Conservation (phyloP, 1,140 invertebrate species). For the Lordiphosa collinella region DNA sequence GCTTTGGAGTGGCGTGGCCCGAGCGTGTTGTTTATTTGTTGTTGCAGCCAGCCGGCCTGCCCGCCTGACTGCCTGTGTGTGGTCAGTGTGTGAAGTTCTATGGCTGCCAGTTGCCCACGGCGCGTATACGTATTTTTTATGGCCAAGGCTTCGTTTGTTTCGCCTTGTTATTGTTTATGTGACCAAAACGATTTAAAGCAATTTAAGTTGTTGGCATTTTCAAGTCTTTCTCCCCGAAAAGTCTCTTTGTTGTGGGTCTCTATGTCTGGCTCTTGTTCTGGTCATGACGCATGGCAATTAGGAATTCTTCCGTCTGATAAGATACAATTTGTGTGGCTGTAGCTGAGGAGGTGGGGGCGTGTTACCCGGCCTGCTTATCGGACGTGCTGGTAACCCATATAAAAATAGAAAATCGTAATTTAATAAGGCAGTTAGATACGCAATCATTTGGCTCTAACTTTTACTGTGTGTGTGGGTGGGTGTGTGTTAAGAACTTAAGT, state of each 20-base stretch:
- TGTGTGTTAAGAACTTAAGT: neutral
- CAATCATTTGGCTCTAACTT: neutral
- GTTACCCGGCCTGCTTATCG: slow-evolving; percentile 20
- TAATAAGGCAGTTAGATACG: slow-evolving; percentile 52
- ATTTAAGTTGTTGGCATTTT: slow-evolving; percentile 31
- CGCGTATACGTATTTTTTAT: slow-evolving; percentile 64
- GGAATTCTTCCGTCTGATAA: slow-evolving; percentile 65
- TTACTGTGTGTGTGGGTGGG: neutral
- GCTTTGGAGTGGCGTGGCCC: slow-evolving; percentile 38
- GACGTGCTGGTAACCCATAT: slow-evolving; percentile 54
- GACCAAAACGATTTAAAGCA: slow-evolving; percentile 41
- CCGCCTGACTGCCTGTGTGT: neutral
- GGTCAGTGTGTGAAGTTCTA: slow-evolving; percentile 22
- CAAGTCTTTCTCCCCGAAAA: neutral
- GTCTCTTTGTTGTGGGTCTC: neutral
- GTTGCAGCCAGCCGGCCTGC: slow-evolving; percentile 28
- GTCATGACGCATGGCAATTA: slow-evolving; percentile 61
- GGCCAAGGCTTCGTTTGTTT: slow-evolving; percentile 42
- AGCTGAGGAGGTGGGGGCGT: slow-evolving; percentile 4
- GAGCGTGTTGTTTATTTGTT: slow-evolving; percentile 64
- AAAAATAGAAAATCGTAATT: slow-evolving; percentile 69
- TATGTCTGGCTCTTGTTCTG: neutral
- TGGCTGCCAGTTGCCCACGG: slow-evolving; percentile 23
- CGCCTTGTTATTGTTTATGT: slow-evolving; percentile 48
- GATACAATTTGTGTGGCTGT: slow-evolving; percentile 35